These are phyloP conservation scores for Campopleginae sp. DNA, from an alignment of 2,888 invertebrate genomes.

Conservation along the genomic window DNA sequence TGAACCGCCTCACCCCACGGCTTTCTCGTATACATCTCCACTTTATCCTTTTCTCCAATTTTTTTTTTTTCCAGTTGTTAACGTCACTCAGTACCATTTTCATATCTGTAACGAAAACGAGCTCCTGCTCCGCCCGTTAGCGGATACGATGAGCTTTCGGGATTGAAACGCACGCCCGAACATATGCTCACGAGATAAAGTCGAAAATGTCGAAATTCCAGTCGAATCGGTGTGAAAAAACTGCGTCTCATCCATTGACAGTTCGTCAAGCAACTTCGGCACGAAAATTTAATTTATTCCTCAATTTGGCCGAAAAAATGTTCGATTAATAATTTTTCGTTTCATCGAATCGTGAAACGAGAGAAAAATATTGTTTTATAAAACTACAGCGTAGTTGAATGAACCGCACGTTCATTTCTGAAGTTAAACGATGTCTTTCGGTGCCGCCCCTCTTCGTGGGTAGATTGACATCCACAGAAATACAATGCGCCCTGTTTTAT, in stretches of 20 bases:
- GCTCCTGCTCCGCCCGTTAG: not conserved
- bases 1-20: constrained; percentile 14
- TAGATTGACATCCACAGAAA: not conserved
- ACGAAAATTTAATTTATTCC: too few relatives aligned
- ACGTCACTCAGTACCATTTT: not conserved
- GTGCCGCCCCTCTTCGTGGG: not conserved
- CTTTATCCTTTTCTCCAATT: not conserved
- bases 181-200: not conserved
- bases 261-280: too few relatives aligned
- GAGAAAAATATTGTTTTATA: too few relatives aligned
- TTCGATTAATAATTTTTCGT: too few relatives aligned
- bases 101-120: not conserved
- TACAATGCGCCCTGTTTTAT: constrained; percentile 25
- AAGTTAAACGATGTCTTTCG: not conserved
- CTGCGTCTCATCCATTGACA: too few relatives aligned
- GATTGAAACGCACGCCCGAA: not conserved
- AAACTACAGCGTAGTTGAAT: not conserved
- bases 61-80: not conserved
- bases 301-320: too few relatives aligned
- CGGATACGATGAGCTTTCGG: not conserved
- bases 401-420: not conserved
- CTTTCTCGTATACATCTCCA: constrained; percentile 37
- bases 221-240: too few relatives aligned
- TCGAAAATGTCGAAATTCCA: not conserved
- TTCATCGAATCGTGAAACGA: too few relatives aligned